Percentiles rank a stretch among this genome's conserved stretches.
Evolutionary conservation across 2,113 vertebrate genomes (phyloP).

Genomic region (Stercorarius parasiticus): DNA sequence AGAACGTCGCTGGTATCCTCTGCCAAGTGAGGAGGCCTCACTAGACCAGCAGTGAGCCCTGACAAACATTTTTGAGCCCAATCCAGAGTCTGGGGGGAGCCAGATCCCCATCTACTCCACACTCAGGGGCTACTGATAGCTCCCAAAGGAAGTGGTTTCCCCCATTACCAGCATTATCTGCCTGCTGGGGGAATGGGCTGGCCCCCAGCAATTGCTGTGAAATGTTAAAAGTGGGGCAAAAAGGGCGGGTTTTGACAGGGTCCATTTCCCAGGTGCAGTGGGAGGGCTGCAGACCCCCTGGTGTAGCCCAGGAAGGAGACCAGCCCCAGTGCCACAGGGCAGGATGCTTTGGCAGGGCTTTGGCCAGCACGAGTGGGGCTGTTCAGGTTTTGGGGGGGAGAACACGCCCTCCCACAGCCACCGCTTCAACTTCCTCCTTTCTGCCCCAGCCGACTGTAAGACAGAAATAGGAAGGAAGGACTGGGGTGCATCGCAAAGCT

Average conservation of each 20-base stretch:
- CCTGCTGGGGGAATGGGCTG: too few relatives aligned
- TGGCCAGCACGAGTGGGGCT: not conserved
- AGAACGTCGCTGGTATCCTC: rapidly evolving
- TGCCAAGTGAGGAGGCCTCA: rapidly evolving
- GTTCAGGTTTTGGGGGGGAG: not conserved
- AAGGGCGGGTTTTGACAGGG: rapidly evolving
- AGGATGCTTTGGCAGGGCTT: not conserved
- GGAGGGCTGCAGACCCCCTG: not conserved
- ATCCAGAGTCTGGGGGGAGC: not conserved
- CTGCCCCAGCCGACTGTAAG: not conserved
- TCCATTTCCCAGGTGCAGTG: rapidly evolving
- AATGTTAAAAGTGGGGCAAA: not conserved
- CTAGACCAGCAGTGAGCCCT: not conserved
- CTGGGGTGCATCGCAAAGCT: not conserved
- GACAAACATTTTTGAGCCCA: not conserved
- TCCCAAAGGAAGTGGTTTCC: not conserved
- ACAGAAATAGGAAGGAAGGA: constrained; percentile 18
- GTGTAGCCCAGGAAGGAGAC: not conserved
- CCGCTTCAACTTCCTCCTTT: constrained; percentile 38
- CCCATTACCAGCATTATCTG: not conserved
- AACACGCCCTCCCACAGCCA: not conserved
- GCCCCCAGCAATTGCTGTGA: not conserved
- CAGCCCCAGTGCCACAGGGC: not conserved
- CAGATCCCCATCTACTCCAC: not conserved
- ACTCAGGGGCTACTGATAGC: not conserved